Evolutionary conservation across 2,113 vertebrate genomes (phyloP).

Genomic region (Apus apus): DNA sequence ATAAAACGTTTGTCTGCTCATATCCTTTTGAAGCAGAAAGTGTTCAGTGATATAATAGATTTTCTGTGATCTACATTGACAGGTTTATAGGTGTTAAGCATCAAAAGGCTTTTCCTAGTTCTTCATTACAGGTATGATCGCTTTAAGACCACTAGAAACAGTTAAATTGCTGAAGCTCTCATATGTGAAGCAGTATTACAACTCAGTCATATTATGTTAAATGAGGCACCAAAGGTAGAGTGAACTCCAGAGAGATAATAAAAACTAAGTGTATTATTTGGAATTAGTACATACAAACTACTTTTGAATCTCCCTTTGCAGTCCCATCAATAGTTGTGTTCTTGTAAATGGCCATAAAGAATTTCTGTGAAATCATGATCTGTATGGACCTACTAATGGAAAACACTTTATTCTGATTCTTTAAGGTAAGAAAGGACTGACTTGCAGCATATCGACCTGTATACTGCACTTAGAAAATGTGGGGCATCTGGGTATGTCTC

Average conservation of each 20-base stretch:
- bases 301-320: background rate
- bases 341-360: background rate
- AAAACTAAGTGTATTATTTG: slow-evolving; percentile 8
- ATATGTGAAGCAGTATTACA: background rate
- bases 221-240: background rate
- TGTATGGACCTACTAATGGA: background rate
- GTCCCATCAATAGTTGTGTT: background rate
- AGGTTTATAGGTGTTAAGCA: slow-evolving; percentile 45
- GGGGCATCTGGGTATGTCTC: background rate
- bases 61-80: slow-evolving; percentile 13
- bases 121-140: background rate
- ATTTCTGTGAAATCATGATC: background rate
- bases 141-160: slow-evolving; percentile 22
- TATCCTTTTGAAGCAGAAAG: slow-evolving; percentile 45
- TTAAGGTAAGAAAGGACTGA: background rate
- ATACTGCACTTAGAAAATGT: background rate
- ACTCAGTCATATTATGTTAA: background rate
- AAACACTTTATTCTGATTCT: background rate
- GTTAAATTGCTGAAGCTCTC: slow-evolving; percentile 26
- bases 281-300: background rate
- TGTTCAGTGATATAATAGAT: slow-evolving; percentile 13
- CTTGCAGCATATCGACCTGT: background rate
- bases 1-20: slow-evolving; percentile 34
- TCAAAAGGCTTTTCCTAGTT: slow-evolving; percentile 29
- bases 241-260: background rate